These are phyloP conservation scores for Siphonodentalium dalli DNA, from an alignment of 2,888 invertebrate species.

Conservation along the genomic window DNA sequence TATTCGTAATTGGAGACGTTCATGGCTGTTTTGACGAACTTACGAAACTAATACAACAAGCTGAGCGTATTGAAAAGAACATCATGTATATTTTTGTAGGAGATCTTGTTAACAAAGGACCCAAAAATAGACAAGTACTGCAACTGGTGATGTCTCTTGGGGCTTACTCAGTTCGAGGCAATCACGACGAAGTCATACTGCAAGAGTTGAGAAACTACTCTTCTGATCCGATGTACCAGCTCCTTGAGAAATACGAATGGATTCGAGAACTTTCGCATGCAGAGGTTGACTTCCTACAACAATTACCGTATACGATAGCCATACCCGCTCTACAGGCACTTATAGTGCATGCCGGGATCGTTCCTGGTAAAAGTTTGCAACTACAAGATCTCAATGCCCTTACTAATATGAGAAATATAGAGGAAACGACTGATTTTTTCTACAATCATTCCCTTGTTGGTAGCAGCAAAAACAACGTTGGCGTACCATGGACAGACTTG, in stretches of 20 bases:
- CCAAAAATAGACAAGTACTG: constrained; percentile 54
- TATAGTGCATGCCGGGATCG: constrained; percentile 63
- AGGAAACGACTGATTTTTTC: background rate
- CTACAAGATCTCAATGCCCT: constrained; percentile 47
- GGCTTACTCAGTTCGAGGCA: constrained; percentile 54
- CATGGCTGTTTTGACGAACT: constrained; percentile 64
- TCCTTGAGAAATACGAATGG: constrained; percentile 51
- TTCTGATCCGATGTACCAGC: constrained; percentile 23
- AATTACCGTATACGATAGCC: constrained; percentile 61
- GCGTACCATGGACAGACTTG: constrained; percentile 55
- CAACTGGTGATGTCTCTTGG: constrained; percentile 32
- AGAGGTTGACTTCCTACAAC: constrained; percentile 52
- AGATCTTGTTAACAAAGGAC: constrained; percentile 64
- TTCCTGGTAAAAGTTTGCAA: constrained; percentile 51
- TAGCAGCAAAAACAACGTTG: constrained; percentile 35
- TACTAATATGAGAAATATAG: constrained; percentile 60
- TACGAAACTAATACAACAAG: constrained; percentile 38
- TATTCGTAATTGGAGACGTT: constrained; percentile 63
- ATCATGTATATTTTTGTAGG: constrained; percentile 56
- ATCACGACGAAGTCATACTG: constrained; percentile 60
- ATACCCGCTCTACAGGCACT: constrained; percentile 53
- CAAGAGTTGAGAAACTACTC: constrained; percentile 34
- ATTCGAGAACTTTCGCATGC: constrained; percentile 43
- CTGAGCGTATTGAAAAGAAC: constrained; percentile 22
- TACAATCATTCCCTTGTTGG: constrained; percentile 35